A percentile compares a stretch with the other conserved stretches of the same genome.
These are phyloP conservation scores for Agrilus planipennis DNA, from an alignment of 1,140 invertebrate species.

Conservation along the genomic window DNA sequence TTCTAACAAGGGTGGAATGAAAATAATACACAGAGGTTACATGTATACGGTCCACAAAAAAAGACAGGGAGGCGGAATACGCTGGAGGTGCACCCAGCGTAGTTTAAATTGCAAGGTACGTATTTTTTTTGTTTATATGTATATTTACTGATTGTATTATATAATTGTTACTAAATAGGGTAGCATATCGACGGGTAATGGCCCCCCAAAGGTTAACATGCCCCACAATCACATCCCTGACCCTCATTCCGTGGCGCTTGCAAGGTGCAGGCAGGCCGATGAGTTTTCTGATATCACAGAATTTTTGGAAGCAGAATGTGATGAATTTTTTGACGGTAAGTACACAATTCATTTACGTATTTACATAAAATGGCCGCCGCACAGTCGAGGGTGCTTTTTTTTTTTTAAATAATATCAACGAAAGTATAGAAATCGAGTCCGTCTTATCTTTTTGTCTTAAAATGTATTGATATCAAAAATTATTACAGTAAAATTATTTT, in stretches of 20 bases:
- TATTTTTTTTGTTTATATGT: background rate
- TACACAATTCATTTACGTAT: too few species aligned
- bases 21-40: constrained; percentile 35
- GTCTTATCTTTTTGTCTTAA: too few species aligned
- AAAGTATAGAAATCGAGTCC: too few species aligned
- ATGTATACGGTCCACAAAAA: constrained; percentile 39
- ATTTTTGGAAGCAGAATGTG: constrained; percentile 1
- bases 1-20: constrained; percentile 37
- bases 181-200: constrained; percentile 32
- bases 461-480: too few species aligned
- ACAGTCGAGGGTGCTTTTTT: too few species aligned
- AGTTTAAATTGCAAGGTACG: constrained; percentile 33
- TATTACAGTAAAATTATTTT: too few species aligned
- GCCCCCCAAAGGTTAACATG: constrained; percentile 30
- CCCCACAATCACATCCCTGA: constrained; percentile 37
- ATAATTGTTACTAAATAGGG: constrained; percentile 16
- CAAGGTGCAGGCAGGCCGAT: constrained; percentile 24
- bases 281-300: constrained; percentile 10
- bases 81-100: constrained; percentile 36
- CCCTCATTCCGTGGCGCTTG: constrained; percentile 30
- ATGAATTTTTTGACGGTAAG: constrained; percentile 11
- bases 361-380: too few species aligned
- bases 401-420: too few species aligned
- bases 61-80: constrained; percentile 31
- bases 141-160: background rate